Base-by-base conservation (phyloP, 2,888 invertebrate genomes). In the Melipona bicolor region DNA sequence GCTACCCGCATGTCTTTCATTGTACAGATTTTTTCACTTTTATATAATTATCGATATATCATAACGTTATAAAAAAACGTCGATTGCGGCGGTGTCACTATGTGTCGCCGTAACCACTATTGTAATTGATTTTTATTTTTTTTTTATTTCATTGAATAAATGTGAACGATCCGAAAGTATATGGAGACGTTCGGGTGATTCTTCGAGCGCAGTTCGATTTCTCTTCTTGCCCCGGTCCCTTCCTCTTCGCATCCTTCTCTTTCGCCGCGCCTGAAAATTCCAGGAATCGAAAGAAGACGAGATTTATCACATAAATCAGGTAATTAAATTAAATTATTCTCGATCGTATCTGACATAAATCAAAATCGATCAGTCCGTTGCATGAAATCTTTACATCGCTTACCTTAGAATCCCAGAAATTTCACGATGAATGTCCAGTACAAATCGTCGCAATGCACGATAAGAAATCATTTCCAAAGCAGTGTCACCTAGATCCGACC, bases 1-100 rank as follows among this genome's bases (percentile, higher is more conserved):
- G 94, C 94, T 94, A 94, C 94, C 94, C 94, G 92, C 92, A 93
- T 93, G 94, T 94, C 94, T 94, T 94, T 94, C 94, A 94, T 93
- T 94, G 94, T 94, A 94, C 94, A 94, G 94, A 94, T 94, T 94
- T 94, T 94, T 94, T 94, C 93, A 94, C 94, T 94, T 94, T 94
- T 94, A 94, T 94, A 94, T 94, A 93, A 93, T 94, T 93, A 91
- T 91, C 86, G 91, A 91, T 87, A 92, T 92, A 91, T 92, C 92
- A 90, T 91, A 92, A 85, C 89, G 92, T 92, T 90, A 85, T 89
- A 91, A 91, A 27, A 27, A 91, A 89, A 43, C 89, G 91, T 92
- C 91, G 92, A 92, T 92, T 90, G 91, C 91, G 88, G 88, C 91
- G 92, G 89, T 92, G 91, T 85, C 89, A 90, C 84, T 87, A 85